phyloP scores from a whole-genome alignment of 1,140 invertebrate species.

The Calephelis nemesis region DNA sequence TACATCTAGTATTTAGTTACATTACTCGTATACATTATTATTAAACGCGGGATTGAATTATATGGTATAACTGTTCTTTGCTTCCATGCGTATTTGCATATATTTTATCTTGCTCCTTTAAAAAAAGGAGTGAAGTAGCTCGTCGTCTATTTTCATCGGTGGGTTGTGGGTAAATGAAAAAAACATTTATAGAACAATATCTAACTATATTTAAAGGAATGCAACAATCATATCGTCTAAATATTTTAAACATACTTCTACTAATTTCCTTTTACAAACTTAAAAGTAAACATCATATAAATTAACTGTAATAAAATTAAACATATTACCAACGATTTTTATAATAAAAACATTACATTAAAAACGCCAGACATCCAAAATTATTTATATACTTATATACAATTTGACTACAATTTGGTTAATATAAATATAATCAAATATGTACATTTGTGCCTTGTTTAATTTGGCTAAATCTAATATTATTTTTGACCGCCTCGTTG shows the following conservation, averaged over 20 bases:
- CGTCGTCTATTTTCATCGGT: too few relatives aligned
- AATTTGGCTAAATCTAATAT: not conserved
- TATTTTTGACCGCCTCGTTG: too few relatives aligned
- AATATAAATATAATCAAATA: constrained; percentile 21
- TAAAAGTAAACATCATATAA: constrained; percentile 23
- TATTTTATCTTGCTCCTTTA: too few relatives aligned
- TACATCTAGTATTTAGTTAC: too few relatives aligned
- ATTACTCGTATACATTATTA: too few relatives aligned
- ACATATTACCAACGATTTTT: constrained; percentile 19
- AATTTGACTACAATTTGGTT: constrained; percentile 19
- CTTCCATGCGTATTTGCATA: too few relatives aligned
- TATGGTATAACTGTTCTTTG: too few relatives aligned
- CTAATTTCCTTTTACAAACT: constrained; percentile 16
- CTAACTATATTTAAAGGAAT: constrained; percentile 20
- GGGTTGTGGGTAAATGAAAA: not conserved
- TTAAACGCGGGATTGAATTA: too few relatives aligned
- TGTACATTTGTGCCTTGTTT: constrained; percentile 21
- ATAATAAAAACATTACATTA: constrained; percentile 16
- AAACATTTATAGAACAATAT: constrained; percentile 17
- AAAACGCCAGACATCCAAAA: constrained; percentile 21
- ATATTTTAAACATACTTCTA: constrained; percentile 19
- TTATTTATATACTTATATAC: not conserved
- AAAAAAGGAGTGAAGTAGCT: too few relatives aligned
- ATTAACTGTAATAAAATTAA: constrained; percentile 20
- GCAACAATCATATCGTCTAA: constrained; percentile 17